phyloP scores from a whole-genome alignment of 2,888 invertebrate species.

The Leptura quadrifasciata region DNA sequence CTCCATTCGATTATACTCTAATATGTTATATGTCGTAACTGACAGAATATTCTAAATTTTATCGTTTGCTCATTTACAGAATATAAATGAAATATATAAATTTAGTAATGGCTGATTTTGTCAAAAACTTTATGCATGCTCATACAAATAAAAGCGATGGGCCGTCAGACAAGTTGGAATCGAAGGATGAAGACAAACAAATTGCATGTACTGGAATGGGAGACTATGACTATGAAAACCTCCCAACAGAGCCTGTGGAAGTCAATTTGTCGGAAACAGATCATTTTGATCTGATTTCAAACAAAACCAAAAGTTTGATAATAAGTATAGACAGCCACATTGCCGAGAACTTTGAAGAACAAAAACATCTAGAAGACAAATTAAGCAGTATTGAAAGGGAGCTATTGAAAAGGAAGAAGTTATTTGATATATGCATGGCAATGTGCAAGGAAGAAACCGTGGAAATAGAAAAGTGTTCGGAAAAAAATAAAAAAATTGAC shows the following conservation, averaged over 20 bases:
- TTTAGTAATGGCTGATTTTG: conserved; percentile 46
- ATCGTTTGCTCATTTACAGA: conserved; percentile 21
- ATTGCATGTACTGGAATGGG: conserved; percentile 50
- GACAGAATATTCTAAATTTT: conserved; percentile 41
- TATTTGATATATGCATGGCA: conserved; percentile 47
- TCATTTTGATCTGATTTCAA: conserved; percentile 45
- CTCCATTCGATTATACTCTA: neutral
- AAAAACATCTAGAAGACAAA: conserved; percentile 37
- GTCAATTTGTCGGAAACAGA: conserved; percentile 44
- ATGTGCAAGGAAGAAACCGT: conserved; percentile 50
- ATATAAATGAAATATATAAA: conserved; percentile 51
- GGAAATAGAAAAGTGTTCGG: conserved; percentile 51
- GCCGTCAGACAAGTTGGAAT: conserved; percentile 10
- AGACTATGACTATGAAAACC: conserved; percentile 50
- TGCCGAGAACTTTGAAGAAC: conserved; percentile 51
- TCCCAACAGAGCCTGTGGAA: conserved; percentile 11
- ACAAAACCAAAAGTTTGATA: conserved; percentile 52
- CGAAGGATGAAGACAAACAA: conserved; percentile 32
- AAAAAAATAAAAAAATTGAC: conserved; percentile 51
- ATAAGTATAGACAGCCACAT: conserved; percentile 54
- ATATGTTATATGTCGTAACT: conserved; percentile 3
- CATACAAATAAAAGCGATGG: conserved; percentile 9
- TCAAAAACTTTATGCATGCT: conserved; percentile 44
- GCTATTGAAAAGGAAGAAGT: conserved; percentile 46
- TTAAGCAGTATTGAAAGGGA: conserved; percentile 41